Base-by-base conservation (phyloP, 2,113 vertebrate genomes). In the Stomatorhinus ivindoensis region DNA sequence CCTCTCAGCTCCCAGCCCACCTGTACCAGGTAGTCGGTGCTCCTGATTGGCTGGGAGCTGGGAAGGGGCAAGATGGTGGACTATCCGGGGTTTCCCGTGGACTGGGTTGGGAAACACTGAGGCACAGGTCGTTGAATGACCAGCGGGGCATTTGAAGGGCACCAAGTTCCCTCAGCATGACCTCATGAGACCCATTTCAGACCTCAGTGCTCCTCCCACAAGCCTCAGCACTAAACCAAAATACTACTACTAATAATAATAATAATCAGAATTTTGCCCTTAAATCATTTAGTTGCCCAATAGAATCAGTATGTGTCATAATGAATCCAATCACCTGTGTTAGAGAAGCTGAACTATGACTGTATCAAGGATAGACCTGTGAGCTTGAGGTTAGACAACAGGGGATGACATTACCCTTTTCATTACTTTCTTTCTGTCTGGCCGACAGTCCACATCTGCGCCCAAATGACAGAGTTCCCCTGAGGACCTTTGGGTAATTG, bases 261-360 rank as follows among this genome's bases (percentile, higher is more conserved):
- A 76, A 39, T 39, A 39, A 39, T 31, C 3, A 1, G 31, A 76
- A 76, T 76, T 39, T 35, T 76, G 69, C 1, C 13, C 69, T 76
- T 76, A 19, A 82, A 53, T 61, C 47, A 69, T 90, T 80, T 90
- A 88, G 89, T 92, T 86, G 86, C 86, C 89, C 11, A 90, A 92
- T 87, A 91, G 91, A 88, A 90, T 91, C 92, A 92, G 90, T 94
- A 93, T 91, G 91, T 92, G 93, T 91, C 94, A 95, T 95, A 94
- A 95, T 93, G 94, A 93, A 95, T 92, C 93, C 93, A 94, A 95
- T 95, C 95, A 95, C 46, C 91, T 91, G 73, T 92, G 92, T 94
- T 93, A 94, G 94, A 87, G 93, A 95, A 94, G 94, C 93, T 94
- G 95, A 96, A 95, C 93, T 94, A 92, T 93, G 93, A 93, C 92